phyloP scores from a whole-genome alignment of 2,888 invertebrate species.

The Dolichomitus sp. region DNA sequence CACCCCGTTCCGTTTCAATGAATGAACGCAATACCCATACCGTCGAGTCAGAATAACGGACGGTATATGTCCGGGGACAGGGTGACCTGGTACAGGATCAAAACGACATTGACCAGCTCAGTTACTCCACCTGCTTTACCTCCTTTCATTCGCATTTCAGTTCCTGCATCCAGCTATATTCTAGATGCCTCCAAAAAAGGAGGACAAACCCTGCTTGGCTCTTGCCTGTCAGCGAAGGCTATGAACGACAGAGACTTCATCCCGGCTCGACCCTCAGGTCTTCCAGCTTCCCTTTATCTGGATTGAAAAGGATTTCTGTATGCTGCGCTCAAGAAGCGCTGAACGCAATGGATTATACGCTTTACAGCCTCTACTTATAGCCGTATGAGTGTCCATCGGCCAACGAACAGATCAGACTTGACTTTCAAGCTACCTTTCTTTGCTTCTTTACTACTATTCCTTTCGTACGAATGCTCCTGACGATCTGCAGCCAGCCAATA shows the following conservation, averaged over 20 bases:
- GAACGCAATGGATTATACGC: constrained; percentile 4
- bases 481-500: constrained; percentile 7
- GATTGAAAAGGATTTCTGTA: constrained; percentile 69
- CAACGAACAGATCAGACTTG: constrained; percentile 5
- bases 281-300: constrained; percentile 67
- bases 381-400: constrained; percentile 3
- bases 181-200: constrained; percentile 30
- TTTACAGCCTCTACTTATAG: neutral
- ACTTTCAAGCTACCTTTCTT: constrained; percentile 1
- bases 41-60: neutral
- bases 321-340: constrained; percentile 28
- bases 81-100: neutral
- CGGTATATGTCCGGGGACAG: constrained; percentile 12
- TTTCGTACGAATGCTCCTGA: neutral
- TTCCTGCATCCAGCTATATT: constrained; percentile 10
- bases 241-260: constrained; percentile 38
- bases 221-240: constrained; percentile 12
- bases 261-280: constrained; percentile 54
- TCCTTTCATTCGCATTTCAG: constrained; percentile 45
- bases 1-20: constrained; percentile 30
- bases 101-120: constrained; percentile 8
- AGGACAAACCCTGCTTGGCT: constrained; percentile 41
- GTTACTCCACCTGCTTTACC: constrained; percentile 30
- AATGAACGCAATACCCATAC: constrained; percentile 54
- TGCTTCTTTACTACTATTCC: neutral